Evolutionary conservation across 2,113 vertebrate genomes (phyloP).

Genomic region (Cyanocitta stelleri): DNA sequence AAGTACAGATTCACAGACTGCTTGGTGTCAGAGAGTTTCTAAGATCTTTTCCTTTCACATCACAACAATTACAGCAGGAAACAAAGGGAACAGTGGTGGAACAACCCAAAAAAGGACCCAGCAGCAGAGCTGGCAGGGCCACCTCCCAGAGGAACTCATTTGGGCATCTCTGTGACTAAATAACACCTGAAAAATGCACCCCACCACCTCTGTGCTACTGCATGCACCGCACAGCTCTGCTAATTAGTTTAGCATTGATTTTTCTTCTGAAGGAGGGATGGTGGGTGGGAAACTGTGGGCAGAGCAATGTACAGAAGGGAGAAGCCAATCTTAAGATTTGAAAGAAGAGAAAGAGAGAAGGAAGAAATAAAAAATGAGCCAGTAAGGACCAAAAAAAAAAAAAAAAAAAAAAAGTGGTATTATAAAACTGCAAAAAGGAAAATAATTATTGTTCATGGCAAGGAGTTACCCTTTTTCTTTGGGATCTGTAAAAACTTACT

Average conservation of each 20-base stretch:
- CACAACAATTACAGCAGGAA: not conserved
- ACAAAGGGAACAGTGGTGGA: not conserved
- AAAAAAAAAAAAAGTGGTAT: not conserved
- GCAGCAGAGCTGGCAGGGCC: not conserved
- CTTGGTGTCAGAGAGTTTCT: not conserved
- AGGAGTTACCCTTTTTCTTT: not conserved
- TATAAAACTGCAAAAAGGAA: not conserved
- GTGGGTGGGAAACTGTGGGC: constrained; percentile 42
- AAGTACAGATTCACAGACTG: not conserved
- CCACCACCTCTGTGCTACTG: not conserved
- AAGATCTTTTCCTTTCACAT: not conserved
- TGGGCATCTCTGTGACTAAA: not conserved
- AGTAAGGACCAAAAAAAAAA: not conserved
- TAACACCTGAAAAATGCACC: not conserved
- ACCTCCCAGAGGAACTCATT: not conserved
- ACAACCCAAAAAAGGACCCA: not conserved
- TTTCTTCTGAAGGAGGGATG: not conserved
- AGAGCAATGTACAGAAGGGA: not conserved
- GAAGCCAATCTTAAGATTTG: not conserved
- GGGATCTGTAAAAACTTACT: not conserved
- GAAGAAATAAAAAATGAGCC: not conserved
- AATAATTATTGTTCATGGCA: not conserved
- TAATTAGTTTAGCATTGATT: constrained; percentile 41
- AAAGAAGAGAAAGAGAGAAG: constrained; percentile 18
- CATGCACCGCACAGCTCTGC: not conserved